These are phyloP conservation scores for Heliconius hortense DNA, from an alignment of 2,888 invertebrate genomes.

Conservation along the genomic window DNA sequence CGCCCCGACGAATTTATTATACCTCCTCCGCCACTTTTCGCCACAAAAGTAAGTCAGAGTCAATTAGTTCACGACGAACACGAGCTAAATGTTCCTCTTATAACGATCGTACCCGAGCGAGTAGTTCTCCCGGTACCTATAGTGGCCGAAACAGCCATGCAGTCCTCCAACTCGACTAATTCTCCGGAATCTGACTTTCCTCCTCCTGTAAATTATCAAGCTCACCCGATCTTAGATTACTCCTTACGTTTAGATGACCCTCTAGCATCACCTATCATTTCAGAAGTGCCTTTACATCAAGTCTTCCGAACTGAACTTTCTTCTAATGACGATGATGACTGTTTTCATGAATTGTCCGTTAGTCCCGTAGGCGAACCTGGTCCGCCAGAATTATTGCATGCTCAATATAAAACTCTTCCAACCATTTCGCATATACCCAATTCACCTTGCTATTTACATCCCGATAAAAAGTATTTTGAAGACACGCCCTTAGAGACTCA, in stretches of 20 bases:
- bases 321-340: slow-evolving; percentile 55
- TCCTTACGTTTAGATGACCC: slow-evolving; percentile 44
- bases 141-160: slow-evolving; percentile 75
- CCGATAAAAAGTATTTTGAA: slow-evolving; percentile 63
- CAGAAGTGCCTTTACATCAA: slow-evolving; percentile 68
- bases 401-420: slow-evolving; percentile 72
- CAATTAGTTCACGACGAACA: slow-evolving; percentile 55
- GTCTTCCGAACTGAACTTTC: slow-evolving; percentile 62
- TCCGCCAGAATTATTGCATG: slow-evolving; percentile 71
- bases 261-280: slow-evolving; percentile 57
- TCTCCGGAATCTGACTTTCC: slow-evolving; percentile 71
- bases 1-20: slow-evolving; percentile 75
- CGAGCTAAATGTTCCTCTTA: slow-evolving; percentile 61
- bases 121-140: slow-evolving; percentile 67
- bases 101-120: slow-evolving; percentile 69
- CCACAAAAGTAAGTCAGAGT: slow-evolving; percentile 70
- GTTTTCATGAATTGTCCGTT: slow-evolving; percentile 62
- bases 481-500: slow-evolving; percentile 48
- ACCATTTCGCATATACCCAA: slow-evolving; percentile 75
- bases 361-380: slow-evolving; percentile 67
- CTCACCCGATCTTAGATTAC: slow-evolving; percentile 59
- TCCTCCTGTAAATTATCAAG: slow-evolving; percentile 75
- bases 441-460: slow-evolving; percentile 74
- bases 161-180: slow-evolving; percentile 70
- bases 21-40: slow-evolving; percentile 77